Percentiles rank a stretch among this genome's conserved stretches.
These are phyloP conservation scores for Macrotus californicus DNA, from an alignment of 2,113 vertebrate species.

Conservation along the genomic window DNA sequence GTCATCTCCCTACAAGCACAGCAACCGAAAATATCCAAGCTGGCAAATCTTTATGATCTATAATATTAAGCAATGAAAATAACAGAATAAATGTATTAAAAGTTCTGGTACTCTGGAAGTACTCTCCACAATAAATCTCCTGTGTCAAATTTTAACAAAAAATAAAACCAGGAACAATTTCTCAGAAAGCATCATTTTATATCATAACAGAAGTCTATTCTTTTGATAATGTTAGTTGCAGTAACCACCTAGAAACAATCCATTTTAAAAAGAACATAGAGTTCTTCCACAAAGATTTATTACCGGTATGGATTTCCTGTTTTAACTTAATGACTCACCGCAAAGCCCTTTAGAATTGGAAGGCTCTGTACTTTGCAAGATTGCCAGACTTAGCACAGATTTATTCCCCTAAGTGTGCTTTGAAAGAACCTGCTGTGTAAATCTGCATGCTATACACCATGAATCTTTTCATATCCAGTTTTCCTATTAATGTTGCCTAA, in stretches of 20 bases:
- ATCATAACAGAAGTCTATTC: conserved; percentile 34
- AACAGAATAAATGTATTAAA: conserved; percentile 19
- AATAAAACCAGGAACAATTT: background rate
- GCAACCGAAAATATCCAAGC: background rate
- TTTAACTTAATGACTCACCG: conserved; percentile 67
- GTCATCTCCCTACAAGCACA: background rate
- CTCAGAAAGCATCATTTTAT: conserved; percentile 52
- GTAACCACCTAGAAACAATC: conserved; percentile 62
- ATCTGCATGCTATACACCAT: conserved; percentile 8
- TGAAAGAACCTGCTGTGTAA: conserved; percentile 45
- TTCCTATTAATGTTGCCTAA: background rate
- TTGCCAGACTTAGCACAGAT: conserved; percentile 12
- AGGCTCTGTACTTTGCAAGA: conserved; percentile 40
- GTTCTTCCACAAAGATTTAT: conserved; percentile 55
- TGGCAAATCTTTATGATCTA: background rate
- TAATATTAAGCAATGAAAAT: conserved; percentile 18
- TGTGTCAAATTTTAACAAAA: background rate
- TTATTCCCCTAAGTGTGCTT: conserved; percentile 21
- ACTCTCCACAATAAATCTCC: conserved; percentile 12
- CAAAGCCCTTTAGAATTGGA: conserved; percentile 53
- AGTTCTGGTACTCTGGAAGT: background rate
- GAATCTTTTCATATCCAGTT: conserved; percentile 26
- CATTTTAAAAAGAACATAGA: conserved; percentile 60
- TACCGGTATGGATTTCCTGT: conserved; percentile 53
- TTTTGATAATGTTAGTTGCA: conserved; percentile 47